Base-by-base conservation (phyloP, 2,888 invertebrate species). In the Lottia scabra region DNA sequence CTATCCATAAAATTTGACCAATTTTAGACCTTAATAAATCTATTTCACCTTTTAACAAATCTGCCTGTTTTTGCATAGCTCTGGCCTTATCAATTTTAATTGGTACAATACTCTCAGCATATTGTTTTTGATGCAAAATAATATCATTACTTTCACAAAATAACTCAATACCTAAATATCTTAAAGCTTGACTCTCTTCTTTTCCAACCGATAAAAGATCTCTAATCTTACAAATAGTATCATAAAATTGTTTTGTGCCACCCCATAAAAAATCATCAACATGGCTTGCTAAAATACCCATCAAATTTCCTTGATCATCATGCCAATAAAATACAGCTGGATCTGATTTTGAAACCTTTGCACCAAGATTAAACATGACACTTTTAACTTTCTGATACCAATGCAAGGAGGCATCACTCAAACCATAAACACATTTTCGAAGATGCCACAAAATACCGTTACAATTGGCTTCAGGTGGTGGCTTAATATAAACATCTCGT, bases 251-350 rank as follows among this genome's bases (percentile, higher is more conserved):
- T n/a, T 1, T 68, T 63, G 62, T 68, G 23, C 68, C 68, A 19
- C 63, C 63, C 68, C 68, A 68, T 15, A 63, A 62, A 26, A 68
- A 68, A 43, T 63, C 68, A 63, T 74, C 74, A 13, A 74, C 70
- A 67, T 74, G 70, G 46, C 73, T 62, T 63, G 70, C 70, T 46
- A 73, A 27, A 10, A 70, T 48, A 10, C 66, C 73, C n/a, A 45
- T 23, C 15, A 70, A 15, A 48, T 16, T 48, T 5, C 48, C 48
- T 30, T 62, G 38, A 38, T 68, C 63, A 12, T 62, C 43, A 45
- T 56, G 48, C 23, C 23, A n/a, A 44, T 62, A 73, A 62, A 70
- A 73, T 13, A 69, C 70, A 26, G 70, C 65, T n/a, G 65, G 65
- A 30, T 70, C 69, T 1, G 62, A 30, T 30, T 63, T 45, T 10